Evolutionary conservation across 2,888 invertebrate species (phyloP).

Genomic region (Baronia brevicornis): DNA sequence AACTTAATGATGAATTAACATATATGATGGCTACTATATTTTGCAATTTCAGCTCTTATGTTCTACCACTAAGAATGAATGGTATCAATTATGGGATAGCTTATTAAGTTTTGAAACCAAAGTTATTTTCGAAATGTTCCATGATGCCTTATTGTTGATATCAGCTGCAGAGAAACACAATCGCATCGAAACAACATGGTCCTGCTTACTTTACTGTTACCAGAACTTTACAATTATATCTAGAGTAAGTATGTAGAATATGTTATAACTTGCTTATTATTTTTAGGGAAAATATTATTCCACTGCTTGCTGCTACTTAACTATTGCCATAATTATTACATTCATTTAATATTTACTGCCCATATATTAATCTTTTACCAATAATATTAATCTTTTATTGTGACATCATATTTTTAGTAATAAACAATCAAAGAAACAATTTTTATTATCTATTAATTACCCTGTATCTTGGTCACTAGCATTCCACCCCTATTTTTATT

Average conservation of each 20-base stretch:
- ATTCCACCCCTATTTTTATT: too few species aligned
- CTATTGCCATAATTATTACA: too few species aligned
- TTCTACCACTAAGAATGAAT: conserved; percentile 45
- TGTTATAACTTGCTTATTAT: too few species aligned
- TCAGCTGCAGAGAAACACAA: conserved; percentile 33
- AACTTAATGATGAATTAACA: not conserved
- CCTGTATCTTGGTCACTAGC: too few species aligned
- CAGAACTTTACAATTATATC: conserved; percentile 42
- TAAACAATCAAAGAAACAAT: too few species aligned
- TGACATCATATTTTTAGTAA: too few species aligned
- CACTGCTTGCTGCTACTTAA: too few species aligned
- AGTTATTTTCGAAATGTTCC: conserved; percentile 33
- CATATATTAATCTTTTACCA: not conserved
- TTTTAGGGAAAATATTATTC: too few species aligned
- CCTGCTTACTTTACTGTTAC: conserved; percentile 49
- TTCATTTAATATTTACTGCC: not conserved
- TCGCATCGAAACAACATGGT: conserved; percentile 35
- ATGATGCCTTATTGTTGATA: conserved; percentile 35
- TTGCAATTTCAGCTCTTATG: conserved; percentile 41
- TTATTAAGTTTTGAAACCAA: conserved; percentile 29
- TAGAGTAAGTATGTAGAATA: conserved; percentile 35
- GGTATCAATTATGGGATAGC: conserved; percentile 51
- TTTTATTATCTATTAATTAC: too few species aligned
- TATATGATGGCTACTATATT: not conserved
- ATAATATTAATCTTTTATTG: too few species aligned